Conservation (phyloP, 2,797 vertebrate genomes). For the Tapera naevia region DNA sequence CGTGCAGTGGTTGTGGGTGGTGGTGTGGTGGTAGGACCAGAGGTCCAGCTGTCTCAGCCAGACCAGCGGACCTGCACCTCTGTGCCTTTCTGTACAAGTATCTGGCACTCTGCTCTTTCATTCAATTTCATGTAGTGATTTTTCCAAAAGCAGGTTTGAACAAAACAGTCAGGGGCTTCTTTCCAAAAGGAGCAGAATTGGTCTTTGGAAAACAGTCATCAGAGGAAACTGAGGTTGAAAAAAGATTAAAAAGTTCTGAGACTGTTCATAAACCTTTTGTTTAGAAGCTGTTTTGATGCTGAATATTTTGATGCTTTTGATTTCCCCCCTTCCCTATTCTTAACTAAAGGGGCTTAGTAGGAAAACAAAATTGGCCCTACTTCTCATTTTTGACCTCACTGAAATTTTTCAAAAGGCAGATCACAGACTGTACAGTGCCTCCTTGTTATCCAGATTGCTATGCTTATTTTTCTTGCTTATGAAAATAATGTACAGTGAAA, state of each 20-base stretch:
- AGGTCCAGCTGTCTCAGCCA: not conserved
- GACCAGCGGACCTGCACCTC: not conserved
- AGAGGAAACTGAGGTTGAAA: not conserved
- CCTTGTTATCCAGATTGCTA: not conserved
- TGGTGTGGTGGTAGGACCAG: not conserved
- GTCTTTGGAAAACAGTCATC: not conserved
- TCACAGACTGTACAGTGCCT: not conserved
- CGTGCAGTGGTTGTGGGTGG: accelerated
- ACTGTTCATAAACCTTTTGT: not conserved
- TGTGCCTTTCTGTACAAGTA: not conserved
- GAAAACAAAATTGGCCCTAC: not conserved
- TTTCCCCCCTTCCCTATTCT: accelerated
- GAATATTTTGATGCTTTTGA: not conserved
- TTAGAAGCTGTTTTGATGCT: not conserved
- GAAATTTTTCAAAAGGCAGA: not conserved
- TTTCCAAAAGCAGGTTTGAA: not conserved
- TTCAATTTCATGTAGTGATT: not conserved
- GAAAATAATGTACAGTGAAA: not conserved
- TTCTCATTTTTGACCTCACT: not conserved
- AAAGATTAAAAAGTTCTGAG: not conserved
- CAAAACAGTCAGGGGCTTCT: not conserved
- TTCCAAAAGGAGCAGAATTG: not conserved
- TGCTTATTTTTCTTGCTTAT: not conserved
- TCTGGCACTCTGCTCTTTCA: not conserved
- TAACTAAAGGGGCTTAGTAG: not conserved